Percentiles rank a stretch among this genome's conserved stretches.
Evolutionary conservation across 2,797 vertebrate genomes (phyloP).

Genomic region (Artibeus lituratus): DNA sequence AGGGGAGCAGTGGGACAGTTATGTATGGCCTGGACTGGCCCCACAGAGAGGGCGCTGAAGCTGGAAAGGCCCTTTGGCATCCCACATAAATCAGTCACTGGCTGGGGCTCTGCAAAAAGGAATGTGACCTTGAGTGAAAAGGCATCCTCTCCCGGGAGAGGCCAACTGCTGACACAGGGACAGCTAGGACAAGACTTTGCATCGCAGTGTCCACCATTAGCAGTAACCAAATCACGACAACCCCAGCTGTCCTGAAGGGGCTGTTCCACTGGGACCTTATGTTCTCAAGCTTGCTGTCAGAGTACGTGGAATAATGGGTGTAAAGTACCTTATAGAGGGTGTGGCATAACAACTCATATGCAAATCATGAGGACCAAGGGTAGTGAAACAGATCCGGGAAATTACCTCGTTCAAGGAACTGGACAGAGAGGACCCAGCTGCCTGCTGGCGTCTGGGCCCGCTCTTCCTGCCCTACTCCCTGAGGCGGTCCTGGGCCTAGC

Average conservation of each 20-base stretch:
- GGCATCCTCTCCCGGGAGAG: neutral
- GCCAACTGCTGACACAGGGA: neutral
- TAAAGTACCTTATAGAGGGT: neutral
- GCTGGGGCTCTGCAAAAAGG: neutral
- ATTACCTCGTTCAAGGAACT: neutral
- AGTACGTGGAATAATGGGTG: neutral
- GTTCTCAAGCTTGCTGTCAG: neutral
- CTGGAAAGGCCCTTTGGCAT: neutral
- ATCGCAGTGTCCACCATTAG: neutral
- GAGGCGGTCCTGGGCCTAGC: neutral
- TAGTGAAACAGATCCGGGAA: neutral
- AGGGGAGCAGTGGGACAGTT: no score
- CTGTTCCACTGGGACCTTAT: neutral
- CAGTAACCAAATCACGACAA: neutral
- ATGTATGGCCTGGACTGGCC: accelerated
- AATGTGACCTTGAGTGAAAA: neutral
- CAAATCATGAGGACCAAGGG: neutral
- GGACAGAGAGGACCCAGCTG: neutral
- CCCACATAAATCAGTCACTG: neutral
- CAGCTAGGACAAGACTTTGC: neutral
- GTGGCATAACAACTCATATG: neutral
- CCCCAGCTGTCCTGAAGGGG: neutral
- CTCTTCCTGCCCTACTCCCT: neutral
- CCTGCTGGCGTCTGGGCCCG: neutral
- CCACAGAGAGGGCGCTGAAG: neutral